phyloP scores from a whole-genome alignment of 2,888 invertebrate genomes.

The Didymodactylos carnosus region DNA sequence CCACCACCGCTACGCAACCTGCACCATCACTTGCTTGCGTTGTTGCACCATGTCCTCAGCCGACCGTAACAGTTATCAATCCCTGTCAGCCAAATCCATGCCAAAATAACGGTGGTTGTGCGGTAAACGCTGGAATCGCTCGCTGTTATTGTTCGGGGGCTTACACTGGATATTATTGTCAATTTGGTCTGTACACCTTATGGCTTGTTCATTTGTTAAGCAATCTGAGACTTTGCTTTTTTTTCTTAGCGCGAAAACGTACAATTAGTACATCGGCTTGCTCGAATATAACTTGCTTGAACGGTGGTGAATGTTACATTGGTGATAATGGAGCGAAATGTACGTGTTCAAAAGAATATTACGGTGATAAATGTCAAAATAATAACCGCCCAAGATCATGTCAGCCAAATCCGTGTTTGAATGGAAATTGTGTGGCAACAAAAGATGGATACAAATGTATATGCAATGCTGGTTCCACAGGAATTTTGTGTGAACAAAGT shows the following conservation, averaged over 20 bases:
- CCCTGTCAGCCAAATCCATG: constrained; percentile 3
- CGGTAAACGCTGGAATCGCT: too few species aligned
- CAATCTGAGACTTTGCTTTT: background rate
- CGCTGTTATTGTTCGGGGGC: background rate
- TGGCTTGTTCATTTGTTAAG: background rate
- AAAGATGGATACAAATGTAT: background rate
- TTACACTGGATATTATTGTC: background rate
- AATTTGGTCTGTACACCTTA: background rate
- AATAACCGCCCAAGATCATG: background rate
- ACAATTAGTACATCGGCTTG: background rate
- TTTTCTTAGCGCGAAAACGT: background rate
- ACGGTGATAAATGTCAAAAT: background rate
- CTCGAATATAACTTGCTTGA: background rate
- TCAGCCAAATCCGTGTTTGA: constrained; percentile 15
- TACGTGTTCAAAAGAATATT: background rate
- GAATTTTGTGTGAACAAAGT: constrained; percentile 7
- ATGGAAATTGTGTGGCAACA: constrained; percentile 14
- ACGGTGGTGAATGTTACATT: background rate
- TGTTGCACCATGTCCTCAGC: background rate
- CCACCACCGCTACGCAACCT: background rate
- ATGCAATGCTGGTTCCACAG: constrained; percentile 1
- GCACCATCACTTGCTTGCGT: background rate
- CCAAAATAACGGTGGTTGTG: constrained; percentile 1
- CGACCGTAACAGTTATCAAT: background rate
- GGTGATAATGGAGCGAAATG: background rate